Conservation (phyloP, 2,797 vertebrate species). For the Eulemur rubriventer region DNA sequence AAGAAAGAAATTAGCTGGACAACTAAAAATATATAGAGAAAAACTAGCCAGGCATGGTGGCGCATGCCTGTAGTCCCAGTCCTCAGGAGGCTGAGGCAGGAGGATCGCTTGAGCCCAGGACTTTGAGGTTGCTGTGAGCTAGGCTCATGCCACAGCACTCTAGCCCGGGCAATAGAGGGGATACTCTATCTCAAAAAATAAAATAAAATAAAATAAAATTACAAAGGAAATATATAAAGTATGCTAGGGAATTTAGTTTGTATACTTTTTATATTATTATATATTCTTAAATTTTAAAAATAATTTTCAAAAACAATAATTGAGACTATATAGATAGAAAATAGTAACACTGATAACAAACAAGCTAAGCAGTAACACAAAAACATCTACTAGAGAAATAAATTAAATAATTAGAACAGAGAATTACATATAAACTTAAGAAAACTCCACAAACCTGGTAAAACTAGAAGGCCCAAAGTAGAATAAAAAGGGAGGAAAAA, state of each 20-base stretch:
- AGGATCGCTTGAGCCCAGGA: too few relatives aligned
- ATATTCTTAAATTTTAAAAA: background rate
- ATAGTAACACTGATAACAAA: background rate
- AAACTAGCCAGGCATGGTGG: too few relatives aligned
- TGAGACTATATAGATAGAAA: background rate
- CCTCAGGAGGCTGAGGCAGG: too few relatives aligned
- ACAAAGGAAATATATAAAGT: background rate
- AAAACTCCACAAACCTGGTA: background rate
- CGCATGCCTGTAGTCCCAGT: too few relatives aligned
- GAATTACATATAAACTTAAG: background rate
- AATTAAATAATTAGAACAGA: background rate
- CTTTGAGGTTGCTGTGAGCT: too few relatives aligned
- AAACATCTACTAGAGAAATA: background rate
- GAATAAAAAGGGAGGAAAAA: background rate
- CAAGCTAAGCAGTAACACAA: background rate
- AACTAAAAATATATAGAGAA: too few relatives aligned
- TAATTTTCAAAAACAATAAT: slow-evolving; percentile 30
- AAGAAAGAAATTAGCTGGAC: too few relatives aligned
- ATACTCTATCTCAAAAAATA: too few relatives aligned
- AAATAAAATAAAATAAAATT: background rate
- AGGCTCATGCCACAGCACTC: too few relatives aligned
- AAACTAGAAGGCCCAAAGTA: background rate
- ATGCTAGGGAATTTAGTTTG: background rate
- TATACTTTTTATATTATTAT: background rate
- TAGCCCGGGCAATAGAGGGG: too few relatives aligned